These are phyloP conservation scores for Poecilia gillii DNA, from an alignment of 2,797 vertebrate species.

Conservation along the genomic window DNA sequence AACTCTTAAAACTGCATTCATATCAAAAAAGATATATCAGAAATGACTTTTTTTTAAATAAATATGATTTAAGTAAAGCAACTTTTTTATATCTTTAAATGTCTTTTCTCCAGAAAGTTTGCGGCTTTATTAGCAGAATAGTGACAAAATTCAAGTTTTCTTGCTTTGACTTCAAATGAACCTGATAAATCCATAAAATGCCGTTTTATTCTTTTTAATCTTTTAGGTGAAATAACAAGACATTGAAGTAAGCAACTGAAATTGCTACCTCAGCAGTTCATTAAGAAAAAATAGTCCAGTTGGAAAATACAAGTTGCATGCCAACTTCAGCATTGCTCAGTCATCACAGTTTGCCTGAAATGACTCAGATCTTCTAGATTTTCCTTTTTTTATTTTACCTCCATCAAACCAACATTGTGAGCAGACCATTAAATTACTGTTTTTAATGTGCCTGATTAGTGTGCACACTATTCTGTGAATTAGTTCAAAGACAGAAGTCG, in stretches of 20 bases:
- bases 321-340: not conserved
- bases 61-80: not conserved
- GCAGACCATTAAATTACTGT: constrained; percentile 39
- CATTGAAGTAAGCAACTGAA: not conserved
- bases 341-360: not conserved
- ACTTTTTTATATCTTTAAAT: not conserved
- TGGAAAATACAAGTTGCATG: not conserved
- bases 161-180: not conserved
- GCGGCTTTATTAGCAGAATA: not conserved
- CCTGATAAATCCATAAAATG: not conserved
- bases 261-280: not conserved
- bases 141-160: not conserved
- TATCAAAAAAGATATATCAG: not conserved
- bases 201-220: not conserved
- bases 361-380: not conserved
- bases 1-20: not conserved
- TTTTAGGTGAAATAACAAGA: not conserved
- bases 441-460: not conserved
- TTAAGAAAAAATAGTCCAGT: not conserved
- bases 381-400: not conserved
- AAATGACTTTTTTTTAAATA: not conserved
- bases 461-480: not conserved
- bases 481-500: not conserved
- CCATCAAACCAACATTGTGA: not conserved
- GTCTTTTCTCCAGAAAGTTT: not conserved